Evolutionary conservation across 2,113 vertebrate genomes (phyloP), one percentile per base, ranked within the genome.

Genomic region (Anarhynchus alexandrinus): DNA sequence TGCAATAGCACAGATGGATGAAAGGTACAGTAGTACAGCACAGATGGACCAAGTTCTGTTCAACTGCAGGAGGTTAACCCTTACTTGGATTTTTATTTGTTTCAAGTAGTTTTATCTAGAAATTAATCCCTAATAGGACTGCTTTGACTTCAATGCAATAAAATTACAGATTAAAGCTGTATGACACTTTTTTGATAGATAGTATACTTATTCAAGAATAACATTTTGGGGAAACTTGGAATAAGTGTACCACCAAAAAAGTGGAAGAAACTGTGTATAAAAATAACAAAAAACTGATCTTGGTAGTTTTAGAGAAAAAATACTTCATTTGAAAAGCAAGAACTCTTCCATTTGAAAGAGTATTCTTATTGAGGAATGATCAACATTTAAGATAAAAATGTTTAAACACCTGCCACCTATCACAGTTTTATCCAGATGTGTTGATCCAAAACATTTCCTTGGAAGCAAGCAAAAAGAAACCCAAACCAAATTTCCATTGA

Each of bases 341-440:
- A 85, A 40, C 6, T 27, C 11, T 61, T 34, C 15, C 14, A 29
- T 79, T 43, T 76, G n/a, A 57, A 69, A 42, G 29, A 20, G 1
- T 5, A 20, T 49, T 82, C 12, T 62, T 34, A 11, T 13, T 65
- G 83, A 40, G 10, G 29, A 61, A 67, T 38, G 9, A 67, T 10
- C 4, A 73, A 36, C 3, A 16, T 61, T 42, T 42, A 79, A 54
- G 4, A 66, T 10, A 73, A 72, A 71, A 52, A 45, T 8, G 0
- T n/a, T 66, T 29, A 52, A 73, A 54, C 16, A 59, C 3, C 1
- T 6, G 2, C 6, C 1, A 0, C 7, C 15, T 19, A 43, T 43
- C 16, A 30, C 19, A 21, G 21, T 86, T 26, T 47, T 82, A 36
- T 14, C 5, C 6, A 61, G 54, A 47, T 25, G 6, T 38, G 3